Evolutionary conservation across 1,140 invertebrate species (phyloP).

Genomic region (Geopemphigus sp.): DNA sequence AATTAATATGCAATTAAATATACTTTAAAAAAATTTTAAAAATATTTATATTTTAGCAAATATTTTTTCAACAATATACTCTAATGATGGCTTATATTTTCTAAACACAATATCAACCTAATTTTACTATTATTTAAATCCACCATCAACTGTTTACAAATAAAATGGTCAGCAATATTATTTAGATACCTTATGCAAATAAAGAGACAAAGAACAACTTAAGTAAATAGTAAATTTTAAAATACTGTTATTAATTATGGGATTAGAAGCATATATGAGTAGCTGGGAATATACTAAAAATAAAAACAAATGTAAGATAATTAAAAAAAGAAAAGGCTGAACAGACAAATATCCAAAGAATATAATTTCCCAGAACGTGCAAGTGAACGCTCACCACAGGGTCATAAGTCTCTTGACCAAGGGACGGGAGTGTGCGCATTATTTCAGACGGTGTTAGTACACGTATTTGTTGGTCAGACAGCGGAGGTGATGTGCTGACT

Average conservation of each 20-base stretch:
- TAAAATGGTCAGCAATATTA: neutral
- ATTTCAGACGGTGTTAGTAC: conserved; percentile 82
- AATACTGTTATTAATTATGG: neutral
- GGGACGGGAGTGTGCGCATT: conserved; percentile 79
- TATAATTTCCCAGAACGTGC: conserved; percentile 50
- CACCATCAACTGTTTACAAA: conserved; percentile 7
- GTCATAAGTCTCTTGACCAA: conserved; percentile 70
- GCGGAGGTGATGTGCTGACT: conserved; percentile 43
- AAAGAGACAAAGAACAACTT: conserved; percentile 8
- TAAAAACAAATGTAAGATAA: conserved; percentile 46
- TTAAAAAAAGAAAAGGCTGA: conserved; percentile 47
- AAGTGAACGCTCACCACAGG: conserved; percentile 60
- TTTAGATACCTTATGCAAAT: neutral
- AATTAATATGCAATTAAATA: too few relatives aligned
- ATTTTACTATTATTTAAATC: conserved; percentile 15
- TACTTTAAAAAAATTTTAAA: neutral
- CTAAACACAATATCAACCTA: conserved; percentile 1
- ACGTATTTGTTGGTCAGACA: conserved; percentile 74
- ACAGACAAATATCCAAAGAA: conserved; percentile 49
- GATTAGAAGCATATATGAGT: conserved; percentile 24
- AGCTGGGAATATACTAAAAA: conserved; percentile 50
- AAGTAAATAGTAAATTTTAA: neutral
- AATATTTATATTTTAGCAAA: neutral
- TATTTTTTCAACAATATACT: neutral
- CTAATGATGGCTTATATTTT: conserved; percentile 8